phyloP scores from a whole-genome alignment of 2,888 invertebrate genomes.

The Alloscopus bannaensis region DNA sequence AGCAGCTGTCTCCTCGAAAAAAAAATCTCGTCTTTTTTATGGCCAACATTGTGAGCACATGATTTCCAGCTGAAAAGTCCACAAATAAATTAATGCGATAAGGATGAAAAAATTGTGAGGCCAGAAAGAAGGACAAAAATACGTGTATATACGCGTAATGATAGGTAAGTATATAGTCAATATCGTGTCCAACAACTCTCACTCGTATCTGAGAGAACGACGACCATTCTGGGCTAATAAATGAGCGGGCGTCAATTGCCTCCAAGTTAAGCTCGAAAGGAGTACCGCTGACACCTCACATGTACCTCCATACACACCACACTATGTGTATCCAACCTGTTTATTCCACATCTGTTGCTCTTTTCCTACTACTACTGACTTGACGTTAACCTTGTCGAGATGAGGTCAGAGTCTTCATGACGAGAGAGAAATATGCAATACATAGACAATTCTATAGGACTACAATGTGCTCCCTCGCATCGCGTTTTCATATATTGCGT shows the following conservation, averaged over 20 bases:
- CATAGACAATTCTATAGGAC: too few species aligned
- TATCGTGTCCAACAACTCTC: too few species aligned
- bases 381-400: conserved; percentile 56
- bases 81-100: too few species aligned
- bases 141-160: not conserved
- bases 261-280: not conserved
- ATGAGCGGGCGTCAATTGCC: not conserved
- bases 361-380: conserved; percentile 18
- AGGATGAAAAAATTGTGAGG: conserved; percentile 5
- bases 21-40: not conserved
- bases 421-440: conserved; percentile 36
- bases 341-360: conserved; percentile 41
- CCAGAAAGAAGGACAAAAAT: not conserved
- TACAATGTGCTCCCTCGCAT: too few species aligned
- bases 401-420: conserved; percentile 51
- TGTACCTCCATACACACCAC: too few species aligned
- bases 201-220: conserved; percentile 28
- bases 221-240: not conserved
- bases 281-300: not conserved
- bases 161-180: too few species aligned
- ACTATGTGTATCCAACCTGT: not conserved
- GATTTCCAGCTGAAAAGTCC: conserved; percentile 48
- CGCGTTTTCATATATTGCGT: not conserved
- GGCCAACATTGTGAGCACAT: conserved; percentile 24
- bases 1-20: not conserved